Evolutionary conservation across 2,113 vertebrate species (phyloP).

Genomic region (Cephalophus harveyi): DNA sequence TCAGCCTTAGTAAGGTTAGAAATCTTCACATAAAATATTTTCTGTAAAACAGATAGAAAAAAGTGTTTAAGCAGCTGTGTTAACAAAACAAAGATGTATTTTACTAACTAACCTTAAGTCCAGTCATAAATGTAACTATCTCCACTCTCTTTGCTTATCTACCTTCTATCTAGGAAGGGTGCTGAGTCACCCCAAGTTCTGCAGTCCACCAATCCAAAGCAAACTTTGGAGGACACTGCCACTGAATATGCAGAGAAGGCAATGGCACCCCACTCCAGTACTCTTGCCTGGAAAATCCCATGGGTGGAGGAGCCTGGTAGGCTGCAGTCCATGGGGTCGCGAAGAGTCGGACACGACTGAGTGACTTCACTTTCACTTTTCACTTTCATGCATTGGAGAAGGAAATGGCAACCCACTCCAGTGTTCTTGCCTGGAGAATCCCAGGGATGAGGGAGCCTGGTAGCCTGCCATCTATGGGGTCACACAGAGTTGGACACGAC

Average conservation of each 20-base stretch:
- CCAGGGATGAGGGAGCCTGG: too few species aligned
- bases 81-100: background rate
- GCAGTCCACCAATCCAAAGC: background rate
- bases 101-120: background rate
- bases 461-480: too few species aligned
- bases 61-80: background rate
- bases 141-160: background rate
- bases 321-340: too few species aligned
- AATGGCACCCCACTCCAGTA: too few species aligned
- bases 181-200: background rate
- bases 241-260: background rate
- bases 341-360: too few species aligned
- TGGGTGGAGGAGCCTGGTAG: too few species aligned
- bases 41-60: background rate
- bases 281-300: too few species aligned
- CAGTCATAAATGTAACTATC: background rate
- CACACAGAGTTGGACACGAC: accelerated
- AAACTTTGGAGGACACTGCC: background rate
- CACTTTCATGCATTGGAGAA: too few species aligned
- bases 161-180: background rate
- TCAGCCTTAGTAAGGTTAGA: background rate
- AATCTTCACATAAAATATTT: background rate
- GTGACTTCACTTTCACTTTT: too few species aligned
- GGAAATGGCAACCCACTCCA: too few species aligned
- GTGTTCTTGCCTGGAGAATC: too few species aligned